Evolutionary conservation across 2,113 vertebrate species (phyloP).

Genomic region (Siniperca chuatsi): DNA sequence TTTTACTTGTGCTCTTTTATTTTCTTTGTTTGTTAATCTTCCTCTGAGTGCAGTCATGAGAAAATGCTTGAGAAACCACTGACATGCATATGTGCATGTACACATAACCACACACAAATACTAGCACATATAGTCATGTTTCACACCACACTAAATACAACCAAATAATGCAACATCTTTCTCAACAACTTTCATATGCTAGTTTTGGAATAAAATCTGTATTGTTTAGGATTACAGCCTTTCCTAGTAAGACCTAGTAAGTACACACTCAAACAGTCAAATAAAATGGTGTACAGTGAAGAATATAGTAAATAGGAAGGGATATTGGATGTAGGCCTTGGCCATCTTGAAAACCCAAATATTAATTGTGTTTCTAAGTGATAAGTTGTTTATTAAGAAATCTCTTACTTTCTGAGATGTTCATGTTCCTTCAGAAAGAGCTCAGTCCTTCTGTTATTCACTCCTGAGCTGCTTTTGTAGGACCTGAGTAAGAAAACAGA

Average conservation of each 20-base stretch:
- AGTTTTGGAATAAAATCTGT: not conserved
- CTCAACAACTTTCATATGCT: not conserved
- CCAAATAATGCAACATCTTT: not conserved
- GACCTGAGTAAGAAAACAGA: slow-evolving; percentile 79
- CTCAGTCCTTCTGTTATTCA: slow-evolving; percentile 93
- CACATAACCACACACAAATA: not conserved
- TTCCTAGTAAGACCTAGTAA: not conserved
- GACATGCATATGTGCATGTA: not conserved
- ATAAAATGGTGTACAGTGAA: not conserved
- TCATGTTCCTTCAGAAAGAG: slow-evolving; percentile 93
- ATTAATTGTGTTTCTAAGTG: not conserved
- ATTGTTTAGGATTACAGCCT: not conserved
- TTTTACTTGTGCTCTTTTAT: not conserved
- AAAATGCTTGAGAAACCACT: not conserved
- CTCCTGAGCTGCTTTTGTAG: slow-evolving; percentile 90
- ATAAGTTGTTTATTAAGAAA: not conserved
- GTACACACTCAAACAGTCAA: not conserved
- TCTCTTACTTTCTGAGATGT: slow-evolving; percentile 90
- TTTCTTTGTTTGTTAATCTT: not conserved
- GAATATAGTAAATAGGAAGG: not conserved
- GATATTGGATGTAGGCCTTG: no score
- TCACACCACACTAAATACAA: not conserved
- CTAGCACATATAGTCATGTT: not conserved
- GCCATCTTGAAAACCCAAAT: not conserved
- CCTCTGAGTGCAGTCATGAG: not conserved